Conservation (phyloP, 2,888 invertebrate genomes). For the Erebia palarica region DNA sequence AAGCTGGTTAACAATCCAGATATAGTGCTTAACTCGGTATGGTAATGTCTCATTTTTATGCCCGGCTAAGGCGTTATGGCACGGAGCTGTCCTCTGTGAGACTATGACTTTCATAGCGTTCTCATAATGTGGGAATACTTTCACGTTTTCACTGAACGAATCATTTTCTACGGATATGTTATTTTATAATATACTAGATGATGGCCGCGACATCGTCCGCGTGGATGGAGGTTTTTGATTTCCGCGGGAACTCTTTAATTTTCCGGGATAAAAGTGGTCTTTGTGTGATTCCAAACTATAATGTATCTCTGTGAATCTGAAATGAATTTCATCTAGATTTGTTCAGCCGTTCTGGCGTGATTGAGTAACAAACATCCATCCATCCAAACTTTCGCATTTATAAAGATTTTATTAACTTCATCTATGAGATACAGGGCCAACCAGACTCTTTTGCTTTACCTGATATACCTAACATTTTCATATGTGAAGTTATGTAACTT, state of each 20-base stretch:
- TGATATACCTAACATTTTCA: too few species aligned
- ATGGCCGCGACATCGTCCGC: too few species aligned
- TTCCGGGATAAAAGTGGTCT: too few species aligned
- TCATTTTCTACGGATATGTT: constrained; percentile 36
- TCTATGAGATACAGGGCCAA: neutral
- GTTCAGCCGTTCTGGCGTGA: too few species aligned
- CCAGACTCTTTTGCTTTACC: too few species aligned
- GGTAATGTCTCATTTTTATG: constrained; percentile 44
- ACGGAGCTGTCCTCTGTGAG: constrained; percentile 33
- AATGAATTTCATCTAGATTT: too few species aligned
- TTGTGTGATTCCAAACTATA: too few species aligned
- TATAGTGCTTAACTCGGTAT: constrained; percentile 38
- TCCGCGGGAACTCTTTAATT: too few species aligned
- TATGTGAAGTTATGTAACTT: too few species aligned
- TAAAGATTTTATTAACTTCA: constrained; percentile 14
- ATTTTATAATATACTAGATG: constrained; percentile 2
- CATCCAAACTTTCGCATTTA: neutral
- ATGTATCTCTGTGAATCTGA: too few species aligned
- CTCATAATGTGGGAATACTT: constrained; percentile 35
- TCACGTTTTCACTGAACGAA: constrained; percentile 38
- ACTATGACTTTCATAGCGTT: constrained; percentile 36
- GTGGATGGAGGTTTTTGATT: too few species aligned
- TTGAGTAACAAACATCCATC: too few species aligned
- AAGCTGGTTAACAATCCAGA: constrained; percentile 18
- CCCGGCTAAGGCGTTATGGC: constrained; percentile 37